These are phyloP conservation scores for Wiebesia pumilae DNA, from an alignment of 1,140 invertebrate species.

Conservation along the genomic window DNA sequence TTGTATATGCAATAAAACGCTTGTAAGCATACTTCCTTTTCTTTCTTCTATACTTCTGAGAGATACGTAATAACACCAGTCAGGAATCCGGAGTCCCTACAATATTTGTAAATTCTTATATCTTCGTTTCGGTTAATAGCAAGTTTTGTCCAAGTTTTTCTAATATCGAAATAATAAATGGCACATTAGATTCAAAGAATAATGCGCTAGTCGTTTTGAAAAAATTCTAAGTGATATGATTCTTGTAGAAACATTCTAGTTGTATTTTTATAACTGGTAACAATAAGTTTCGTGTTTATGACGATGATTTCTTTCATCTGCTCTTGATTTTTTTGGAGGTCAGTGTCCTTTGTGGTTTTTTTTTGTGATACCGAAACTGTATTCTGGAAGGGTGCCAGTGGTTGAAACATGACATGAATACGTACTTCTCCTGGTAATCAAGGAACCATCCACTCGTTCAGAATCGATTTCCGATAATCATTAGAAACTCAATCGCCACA, in stretches of 20 bases:
- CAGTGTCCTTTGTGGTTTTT: slow-evolving; percentile 3
- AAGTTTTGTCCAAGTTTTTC: no score
- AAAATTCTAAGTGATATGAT: no score
- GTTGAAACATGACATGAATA: slow-evolving; percentile 53
- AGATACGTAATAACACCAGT: no score
- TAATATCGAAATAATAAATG: no score
- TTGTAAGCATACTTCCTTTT: no score
- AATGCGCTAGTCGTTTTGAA: no score
- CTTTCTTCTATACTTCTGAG: no score
- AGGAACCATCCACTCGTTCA: slow-evolving; percentile 18
- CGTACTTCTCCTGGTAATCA: slow-evolving; percentile 51
- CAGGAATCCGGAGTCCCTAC: no score
- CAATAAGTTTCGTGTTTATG: slow-evolving; percentile 29
- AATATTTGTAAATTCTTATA: no score
- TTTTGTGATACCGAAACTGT: slow-evolving; percentile 9
- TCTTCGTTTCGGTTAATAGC: no score
- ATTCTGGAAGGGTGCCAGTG: slow-evolving; percentile 49
- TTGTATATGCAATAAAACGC: no score
- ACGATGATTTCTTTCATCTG: slow-evolving; percentile 33
- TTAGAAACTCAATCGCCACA: slow-evolving; percentile 32
- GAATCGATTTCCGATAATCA: slow-evolving; percentile 55
- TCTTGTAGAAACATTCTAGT: neutral
- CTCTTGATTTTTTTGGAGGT: neutral
- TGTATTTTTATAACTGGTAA: neutral
- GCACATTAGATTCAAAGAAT: no score